Base-by-base conservation (phyloP, 2,113 vertebrate species). In the Pogonocichla stellata region DNA sequence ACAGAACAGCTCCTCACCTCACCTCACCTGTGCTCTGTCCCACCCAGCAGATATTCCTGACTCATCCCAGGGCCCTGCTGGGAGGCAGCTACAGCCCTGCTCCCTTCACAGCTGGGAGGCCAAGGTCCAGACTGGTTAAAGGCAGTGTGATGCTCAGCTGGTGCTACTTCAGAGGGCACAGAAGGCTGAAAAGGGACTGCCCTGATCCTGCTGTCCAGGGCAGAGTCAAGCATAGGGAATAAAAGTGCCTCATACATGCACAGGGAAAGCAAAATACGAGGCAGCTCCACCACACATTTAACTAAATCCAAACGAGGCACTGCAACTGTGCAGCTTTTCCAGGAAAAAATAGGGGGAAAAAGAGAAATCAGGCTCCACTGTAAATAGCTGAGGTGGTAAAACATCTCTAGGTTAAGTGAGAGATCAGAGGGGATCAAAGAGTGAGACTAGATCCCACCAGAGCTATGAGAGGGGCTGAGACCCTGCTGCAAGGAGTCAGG, bases 171-270 rank as follows among this genome's bases (percentile, higher is more conserved):
- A 62, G 71, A 80, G 80, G 53, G 29, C 16, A 38, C 79, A 60
- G 36, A n/a, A 61, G 78, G 56, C 33, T 71, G 65, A 14, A 43
- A 69, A 61, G 28, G n/a, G 42, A 22, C 31, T 36, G 72, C 25
- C 40, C 56, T 0, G 2, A 64, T 13, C 40, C 48, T 5, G 0
- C 38, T 20, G 48, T 3, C 51, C 78, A 42, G 56, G 60, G 69
- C 31, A 89, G n/a, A 25, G 8, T 24, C 72, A 26, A 36, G 29
- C 64, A n/a, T 0, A 14, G 12, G 33, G 36, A 80, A 73, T 45
- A 34, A 20, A 86, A 88, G 33, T 40, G 19, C 40, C 72, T 82
- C 43, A 9, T 2, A 5, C 19, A 1, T 16, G 54, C 20, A 42
- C 4, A 54, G 31, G 19, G 40, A 86, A 80, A 86, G 64, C 9